These are phyloP conservation scores for Drosophila sulfurigaster DNA, from an alignment of 1,140 invertebrate genomes.

Conservation along the genomic window DNA sequence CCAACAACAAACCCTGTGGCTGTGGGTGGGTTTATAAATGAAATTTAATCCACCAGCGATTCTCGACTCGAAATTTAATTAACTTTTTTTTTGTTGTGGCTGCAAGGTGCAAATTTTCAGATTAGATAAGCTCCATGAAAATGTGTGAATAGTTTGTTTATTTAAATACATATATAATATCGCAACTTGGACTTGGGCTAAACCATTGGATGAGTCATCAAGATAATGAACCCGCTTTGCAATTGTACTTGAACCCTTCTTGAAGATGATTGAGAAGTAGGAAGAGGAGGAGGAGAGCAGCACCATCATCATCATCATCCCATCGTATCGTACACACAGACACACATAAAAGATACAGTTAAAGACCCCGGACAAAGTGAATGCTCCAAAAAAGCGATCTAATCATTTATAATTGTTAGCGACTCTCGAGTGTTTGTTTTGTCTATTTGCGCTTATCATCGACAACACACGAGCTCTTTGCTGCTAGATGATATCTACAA, in stretches of 20 bases:
- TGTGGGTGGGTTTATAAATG: conserved; percentile 58
- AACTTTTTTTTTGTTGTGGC: not conserved
- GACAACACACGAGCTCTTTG: conserved; percentile 56
- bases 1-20: conserved; percentile 46
- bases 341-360: conserved; percentile 68
- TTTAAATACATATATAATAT: conserved; percentile 7
- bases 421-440: conserved; percentile 75
- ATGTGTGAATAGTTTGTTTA: conserved; percentile 71
- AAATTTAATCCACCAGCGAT: not conserved
- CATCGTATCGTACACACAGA: conserved; percentile 10
- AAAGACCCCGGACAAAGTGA: conserved; percentile 72
- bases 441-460: conserved; percentile 81
- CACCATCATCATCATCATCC: conserved; percentile 33
- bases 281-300: conserved; percentile 11
- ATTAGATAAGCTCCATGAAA: conserved; percentile 43
- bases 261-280: not conserved
- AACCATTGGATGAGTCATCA: conserved; percentile 55
- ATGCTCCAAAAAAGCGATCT: conserved; percentile 82
- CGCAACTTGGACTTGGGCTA: conserved; percentile 9
- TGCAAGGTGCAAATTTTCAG: conserved; percentile 8
- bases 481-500: conserved; percentile 48
- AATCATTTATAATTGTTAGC: conserved; percentile 83
- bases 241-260: conserved; percentile 18
- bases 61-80: not conserved
- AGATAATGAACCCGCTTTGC: conserved; percentile 54